phyloP scores from a whole-genome alignment of 1,140 invertebrate species.

The Drosophila leontia region DNA sequence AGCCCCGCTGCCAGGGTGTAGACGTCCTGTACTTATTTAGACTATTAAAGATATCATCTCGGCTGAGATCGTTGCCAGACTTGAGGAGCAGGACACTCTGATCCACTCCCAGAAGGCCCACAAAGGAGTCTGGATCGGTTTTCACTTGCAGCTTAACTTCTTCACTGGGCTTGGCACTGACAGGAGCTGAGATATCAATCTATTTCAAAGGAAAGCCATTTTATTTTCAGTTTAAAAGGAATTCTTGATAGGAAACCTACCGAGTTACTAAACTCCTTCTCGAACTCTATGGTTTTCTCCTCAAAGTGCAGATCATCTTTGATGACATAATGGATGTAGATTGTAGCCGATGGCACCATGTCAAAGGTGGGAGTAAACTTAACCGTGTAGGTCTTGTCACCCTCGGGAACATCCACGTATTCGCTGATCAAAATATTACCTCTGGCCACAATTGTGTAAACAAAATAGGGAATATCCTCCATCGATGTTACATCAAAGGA shows the following conservation, averaged over 20 bases:
- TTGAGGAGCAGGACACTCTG: constrained; percentile 93
- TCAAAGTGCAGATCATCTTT: constrained; percentile 92
- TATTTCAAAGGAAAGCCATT: constrained; percentile 69
- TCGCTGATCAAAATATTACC: constrained; percentile 92
- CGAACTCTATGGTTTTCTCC: constrained; percentile 90
- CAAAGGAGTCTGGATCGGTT: constrained; percentile 93
- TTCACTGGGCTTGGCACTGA: constrained; percentile 88
- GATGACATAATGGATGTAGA: constrained; percentile 91
- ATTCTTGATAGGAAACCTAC: constrained; percentile 85
- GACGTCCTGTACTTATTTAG: constrained; percentile 63
- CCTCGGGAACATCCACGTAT: constrained; percentile 86
- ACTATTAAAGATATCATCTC: constrained; percentile 79
- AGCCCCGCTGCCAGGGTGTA: constrained; percentile 68
- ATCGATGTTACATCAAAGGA: constrained; percentile 93
- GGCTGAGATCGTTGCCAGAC: constrained; percentile 86
- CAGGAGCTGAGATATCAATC: constrained; percentile 71
- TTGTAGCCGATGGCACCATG: constrained; percentile 92
- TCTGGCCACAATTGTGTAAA: constrained; percentile 94
- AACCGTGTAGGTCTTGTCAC: constrained; percentile 73
- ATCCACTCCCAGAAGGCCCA: constrained; percentile 94
- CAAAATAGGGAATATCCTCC: constrained; percentile 90
- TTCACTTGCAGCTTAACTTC: constrained; percentile 90
- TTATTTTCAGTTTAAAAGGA: constrained; percentile 85
- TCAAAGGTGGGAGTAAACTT: constrained; percentile 90
- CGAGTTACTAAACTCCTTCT: constrained; percentile 91